Conservation (phyloP, 2,113 vertebrate genomes). For the Melanerpes formicivorus region DNA sequence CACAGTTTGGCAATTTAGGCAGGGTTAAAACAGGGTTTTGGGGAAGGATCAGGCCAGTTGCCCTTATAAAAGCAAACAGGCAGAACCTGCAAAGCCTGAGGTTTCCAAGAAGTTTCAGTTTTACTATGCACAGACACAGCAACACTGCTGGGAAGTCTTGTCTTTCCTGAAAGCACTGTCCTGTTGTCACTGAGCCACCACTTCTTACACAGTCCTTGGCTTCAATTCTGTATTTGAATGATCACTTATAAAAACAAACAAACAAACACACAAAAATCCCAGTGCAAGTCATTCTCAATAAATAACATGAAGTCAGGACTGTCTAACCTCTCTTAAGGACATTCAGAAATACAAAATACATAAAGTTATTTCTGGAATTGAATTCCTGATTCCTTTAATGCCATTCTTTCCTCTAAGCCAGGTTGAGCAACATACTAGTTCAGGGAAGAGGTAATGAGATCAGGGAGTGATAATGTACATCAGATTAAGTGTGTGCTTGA, state of each 20-base stretch:
- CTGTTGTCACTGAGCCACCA: background rate
- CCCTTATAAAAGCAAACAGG: background rate
- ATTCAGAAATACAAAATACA: background rate
- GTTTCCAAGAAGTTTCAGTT: background rate
- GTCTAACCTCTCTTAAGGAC: background rate
- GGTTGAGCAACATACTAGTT: background rate
- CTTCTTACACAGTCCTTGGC: background rate
- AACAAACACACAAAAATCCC: accelerated
- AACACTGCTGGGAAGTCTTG: background rate
- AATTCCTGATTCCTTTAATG: background rate
- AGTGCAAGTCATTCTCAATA: background rate
- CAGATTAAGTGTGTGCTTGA: conserved; percentile 21
- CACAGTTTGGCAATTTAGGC: background rate
- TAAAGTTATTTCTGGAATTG: background rate
- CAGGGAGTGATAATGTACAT: conserved; percentile 35
- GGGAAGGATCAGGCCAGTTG: background rate
- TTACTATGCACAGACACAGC: background rate
- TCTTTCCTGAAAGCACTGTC: accelerated
- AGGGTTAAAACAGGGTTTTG: background rate
- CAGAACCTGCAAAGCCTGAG: background rate
- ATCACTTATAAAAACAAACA: background rate
- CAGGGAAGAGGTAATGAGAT: conserved; percentile 37
- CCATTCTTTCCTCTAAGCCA: background rate
- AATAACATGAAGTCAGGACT: background rate
- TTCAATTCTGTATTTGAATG: background rate